These are phyloP conservation scores for Lamproptera curius DNA, from an alignment of 2,888 invertebrate genomes.

Conservation along the genomic window DNA sequence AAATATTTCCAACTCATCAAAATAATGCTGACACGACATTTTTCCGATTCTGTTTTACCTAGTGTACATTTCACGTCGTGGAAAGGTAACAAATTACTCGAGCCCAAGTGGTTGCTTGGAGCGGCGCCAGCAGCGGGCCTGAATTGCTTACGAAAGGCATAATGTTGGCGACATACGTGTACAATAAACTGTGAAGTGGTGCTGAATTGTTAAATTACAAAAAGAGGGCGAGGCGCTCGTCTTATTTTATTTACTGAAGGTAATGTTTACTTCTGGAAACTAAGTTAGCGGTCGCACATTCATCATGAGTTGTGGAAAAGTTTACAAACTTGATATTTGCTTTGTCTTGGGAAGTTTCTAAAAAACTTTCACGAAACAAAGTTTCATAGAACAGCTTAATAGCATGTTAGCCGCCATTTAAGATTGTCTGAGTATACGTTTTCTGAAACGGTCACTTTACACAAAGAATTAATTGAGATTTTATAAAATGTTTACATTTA, in stretches of 20 bases:
- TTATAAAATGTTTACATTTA: too few relatives aligned
- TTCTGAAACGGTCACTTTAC: too few relatives aligned
- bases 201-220: slow-evolving; percentile 32
- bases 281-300: not conserved
- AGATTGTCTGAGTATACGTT: too few relatives aligned
- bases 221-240: slow-evolving; percentile 16
- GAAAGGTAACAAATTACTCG: slow-evolving; percentile 60
- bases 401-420: too few relatives aligned
- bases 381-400: too few relatives aligned
- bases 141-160: slow-evolving; percentile 53
- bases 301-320: not conserved
- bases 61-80: slow-evolving; percentile 39
- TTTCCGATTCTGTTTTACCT: slow-evolving; percentile 33
- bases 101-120: slow-evolving; percentile 55
- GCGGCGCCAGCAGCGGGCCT: slow-evolving; percentile 47
- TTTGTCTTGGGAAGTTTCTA: not conserved
- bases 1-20: too few relatives aligned
- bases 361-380: not conserved
- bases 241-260: slow-evolving; percentile 11
- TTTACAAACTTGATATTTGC: not conserved
- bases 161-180: slow-evolving; percentile 44
- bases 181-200: slow-evolving; percentile 38
- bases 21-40: too few relatives aligned
- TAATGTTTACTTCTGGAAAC: not conserved
- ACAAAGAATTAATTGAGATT: too few relatives aligned